A percentile compares a stretch with the other conserved stretches of the same genome.
Evolutionary conservation across 2,888 invertebrate genomes (phyloP).

Genomic region (Netelia melanura): DNA sequence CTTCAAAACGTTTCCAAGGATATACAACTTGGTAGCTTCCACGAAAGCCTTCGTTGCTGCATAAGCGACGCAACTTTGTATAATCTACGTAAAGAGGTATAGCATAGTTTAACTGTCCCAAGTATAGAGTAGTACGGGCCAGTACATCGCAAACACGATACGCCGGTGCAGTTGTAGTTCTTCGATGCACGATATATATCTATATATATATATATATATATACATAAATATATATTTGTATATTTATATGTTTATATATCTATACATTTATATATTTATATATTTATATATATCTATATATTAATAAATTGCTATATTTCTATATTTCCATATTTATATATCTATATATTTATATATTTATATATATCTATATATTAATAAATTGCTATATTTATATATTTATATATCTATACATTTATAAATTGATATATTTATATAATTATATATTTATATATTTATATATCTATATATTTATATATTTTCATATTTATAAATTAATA

Average conservation of each 20-base stretch:
- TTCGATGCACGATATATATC: conserved; percentile 1
- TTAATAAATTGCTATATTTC: not conserved
- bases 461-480: too few species aligned
- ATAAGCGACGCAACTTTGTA: conserved; percentile 40
- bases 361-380: too few species aligned
- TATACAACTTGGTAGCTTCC: conserved; percentile 41
- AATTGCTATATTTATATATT: too few species aligned
- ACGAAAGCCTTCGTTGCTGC: conserved; percentile 47
- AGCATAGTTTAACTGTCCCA: conserved; percentile 13
- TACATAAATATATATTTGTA: not conserved
- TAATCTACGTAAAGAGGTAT: conserved; percentile 18
- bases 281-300: not conserved
- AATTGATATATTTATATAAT: too few species aligned
- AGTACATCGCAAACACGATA: conserved; percentile 53
- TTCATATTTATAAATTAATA: too few species aligned
- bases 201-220: not conserved
- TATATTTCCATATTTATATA: too few species aligned
- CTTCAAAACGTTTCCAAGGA: conserved; percentile 53
- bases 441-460: too few species aligned
- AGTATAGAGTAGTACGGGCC: conserved; percentile 47
- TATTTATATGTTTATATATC: not conserved
- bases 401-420: too few species aligned
- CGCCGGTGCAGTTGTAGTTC: conserved; percentile 20
- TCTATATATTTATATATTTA: too few species aligned
- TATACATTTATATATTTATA: too few species aligned